Evolutionary conservation across 1,140 invertebrate species (phyloP).

Genomic region (Rhopalosiphum padi): DNA sequence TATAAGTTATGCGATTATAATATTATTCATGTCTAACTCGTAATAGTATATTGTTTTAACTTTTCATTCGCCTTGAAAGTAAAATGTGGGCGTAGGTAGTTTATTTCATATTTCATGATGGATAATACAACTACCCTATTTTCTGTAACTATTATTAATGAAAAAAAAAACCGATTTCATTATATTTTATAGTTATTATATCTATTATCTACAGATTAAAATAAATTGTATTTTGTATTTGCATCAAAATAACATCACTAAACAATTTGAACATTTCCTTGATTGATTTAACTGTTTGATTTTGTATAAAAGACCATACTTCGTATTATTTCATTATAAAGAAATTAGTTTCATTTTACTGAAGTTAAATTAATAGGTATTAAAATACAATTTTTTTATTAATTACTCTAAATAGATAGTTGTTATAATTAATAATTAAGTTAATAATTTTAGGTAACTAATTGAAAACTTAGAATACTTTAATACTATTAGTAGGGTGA

Average conservation of each 20-base stretch:
- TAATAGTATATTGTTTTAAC: background rate
- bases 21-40: background rate
- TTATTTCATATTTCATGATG: conserved; percentile 5
- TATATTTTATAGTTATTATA: background rate
- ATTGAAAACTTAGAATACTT: background rate
- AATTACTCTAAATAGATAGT: background rate
- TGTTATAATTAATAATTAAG: background rate
- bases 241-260: background rate
- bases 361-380: background rate
- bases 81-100: background rate
- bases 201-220: background rate
- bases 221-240: background rate
- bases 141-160: background rate
- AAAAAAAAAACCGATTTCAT: background rate
- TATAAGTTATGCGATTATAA: background rate
- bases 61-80: conserved; percentile 1
- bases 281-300: background rate
- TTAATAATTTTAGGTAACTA: background rate
- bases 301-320: background rate
- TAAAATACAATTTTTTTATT: background rate
- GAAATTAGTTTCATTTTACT: background rate
- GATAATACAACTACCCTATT: conserved; percentile 7
- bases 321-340: background rate
- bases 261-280: background rate
- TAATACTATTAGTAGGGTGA: background rate